Conservation (phyloP, 2,113 vertebrate species). For the Phyllopteryx taeniolatus region DNA sequence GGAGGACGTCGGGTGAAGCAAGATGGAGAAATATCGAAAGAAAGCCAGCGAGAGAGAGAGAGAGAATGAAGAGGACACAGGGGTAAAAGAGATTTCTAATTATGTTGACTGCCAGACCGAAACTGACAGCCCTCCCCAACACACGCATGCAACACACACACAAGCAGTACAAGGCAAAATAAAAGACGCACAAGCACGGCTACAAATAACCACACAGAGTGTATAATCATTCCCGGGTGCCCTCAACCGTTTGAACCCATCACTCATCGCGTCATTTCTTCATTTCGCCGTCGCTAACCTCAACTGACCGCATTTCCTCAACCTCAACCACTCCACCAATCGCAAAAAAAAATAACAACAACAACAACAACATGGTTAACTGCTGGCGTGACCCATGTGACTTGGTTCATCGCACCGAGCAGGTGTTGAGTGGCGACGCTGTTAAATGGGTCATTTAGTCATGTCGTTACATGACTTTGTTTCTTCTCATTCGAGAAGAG, state of each 20-base stretch:
- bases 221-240: background rate
- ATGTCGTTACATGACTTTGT: background rate
- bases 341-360: too few relatives aligned
- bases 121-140: conserved; percentile 56
- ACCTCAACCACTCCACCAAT: background rate
- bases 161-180: background rate
- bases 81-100: conserved; percentile 64
- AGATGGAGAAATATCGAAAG: background rate
- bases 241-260: conserved; percentile 13
- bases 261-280: conserved; percentile 5
- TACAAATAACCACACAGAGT: background rate
- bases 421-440: background rate
- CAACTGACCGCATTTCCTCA: background rate
- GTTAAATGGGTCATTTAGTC: background rate
- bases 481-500: background rate
- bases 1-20: background rate
- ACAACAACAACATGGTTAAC: too few relatives aligned
- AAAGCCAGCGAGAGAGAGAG: background rate
- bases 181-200: background rate
- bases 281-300: conserved; percentile 15
- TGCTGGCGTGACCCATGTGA: too few relatives aligned
- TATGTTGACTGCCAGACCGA: conserved; percentile 67
- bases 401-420: background rate
- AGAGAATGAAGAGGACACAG: conserved; percentile 28
- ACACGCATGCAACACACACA: conserved; percentile 16